These are phyloP conservation scores for Hycleus phaleratus DNA, from an alignment of 1,140 invertebrate genomes.

Conservation along the genomic window DNA sequence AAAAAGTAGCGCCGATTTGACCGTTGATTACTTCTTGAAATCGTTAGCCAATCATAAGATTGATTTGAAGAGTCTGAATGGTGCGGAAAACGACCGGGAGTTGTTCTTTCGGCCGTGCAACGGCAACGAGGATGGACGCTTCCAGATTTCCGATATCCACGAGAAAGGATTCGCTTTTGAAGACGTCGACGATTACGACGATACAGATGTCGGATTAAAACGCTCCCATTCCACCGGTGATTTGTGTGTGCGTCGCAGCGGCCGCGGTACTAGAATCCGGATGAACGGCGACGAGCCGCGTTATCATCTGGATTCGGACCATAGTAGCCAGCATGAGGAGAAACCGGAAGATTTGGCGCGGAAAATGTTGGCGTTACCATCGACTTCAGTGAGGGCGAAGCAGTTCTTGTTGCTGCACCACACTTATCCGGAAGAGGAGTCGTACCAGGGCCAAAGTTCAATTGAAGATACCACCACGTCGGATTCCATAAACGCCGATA, in stretches of 20 bases:
- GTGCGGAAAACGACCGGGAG: conserved; percentile 29
- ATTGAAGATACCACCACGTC: conserved; percentile 43
- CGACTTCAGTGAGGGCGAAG: conserved; percentile 31
- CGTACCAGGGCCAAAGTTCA: conserved; percentile 40
- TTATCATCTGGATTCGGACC: conserved; percentile 46
- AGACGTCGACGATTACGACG: conserved; percentile 39
- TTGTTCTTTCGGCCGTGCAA: conserved; percentile 34
- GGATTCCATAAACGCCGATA: conserved; percentile 45
- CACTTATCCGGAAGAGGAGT: conserved; percentile 35
- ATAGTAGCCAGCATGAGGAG: conserved; percentile 45
- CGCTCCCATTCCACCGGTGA: conserved; percentile 48
- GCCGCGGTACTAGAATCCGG: conserved; percentile 28
- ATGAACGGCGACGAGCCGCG: conserved; percentile 37
- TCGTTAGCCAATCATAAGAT: conserved; percentile 43
- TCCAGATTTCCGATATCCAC: conserved; percentile 49
- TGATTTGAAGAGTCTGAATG: conserved; percentile 33
- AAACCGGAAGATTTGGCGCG: conserved; percentile 42
- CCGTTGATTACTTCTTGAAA: conserved; percentile 50
- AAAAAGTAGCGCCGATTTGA: conserved; percentile 44
- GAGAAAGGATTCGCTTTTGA: conserved; percentile 41
- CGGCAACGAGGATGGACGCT: conserved; percentile 45
- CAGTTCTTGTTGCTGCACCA: conserved; percentile 36
- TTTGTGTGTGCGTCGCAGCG: conserved; percentile 35
- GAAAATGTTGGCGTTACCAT: conserved; percentile 36
- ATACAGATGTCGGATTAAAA: conserved; percentile 35